A percentile compares a stretch with the other conserved stretches of the same genome.
phyloP scores from a whole-genome alignment of 2,797 vertebrate species.

The Parauchenoglanis ngamensis region DNA sequence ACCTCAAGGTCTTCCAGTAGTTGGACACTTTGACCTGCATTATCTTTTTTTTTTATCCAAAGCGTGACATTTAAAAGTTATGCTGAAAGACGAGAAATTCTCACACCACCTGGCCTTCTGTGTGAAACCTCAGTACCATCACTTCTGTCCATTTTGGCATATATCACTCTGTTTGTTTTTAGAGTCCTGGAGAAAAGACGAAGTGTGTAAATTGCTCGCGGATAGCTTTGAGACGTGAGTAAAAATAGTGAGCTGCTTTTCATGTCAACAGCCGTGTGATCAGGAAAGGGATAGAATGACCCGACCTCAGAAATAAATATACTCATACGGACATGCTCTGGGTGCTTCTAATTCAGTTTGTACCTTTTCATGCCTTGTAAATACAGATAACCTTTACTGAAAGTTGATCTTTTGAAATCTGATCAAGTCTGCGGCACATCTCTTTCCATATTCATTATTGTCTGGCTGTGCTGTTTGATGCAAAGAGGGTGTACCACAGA shows the following conservation, averaged over 20 bases:
- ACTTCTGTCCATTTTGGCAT: conserved; percentile 4
- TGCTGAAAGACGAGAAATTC: conserved; percentile 46
- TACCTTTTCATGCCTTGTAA: conserved; percentile 12
- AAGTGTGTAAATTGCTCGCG: conserved; percentile 19
- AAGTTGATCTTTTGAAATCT: conserved; percentile 19
- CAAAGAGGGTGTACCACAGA: not conserved
- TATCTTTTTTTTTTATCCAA: conserved; percentile 41
- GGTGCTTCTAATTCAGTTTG: conserved; percentile 16
- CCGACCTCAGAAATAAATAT: conserved; percentile 28
- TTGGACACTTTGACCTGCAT: conserved; percentile 34
- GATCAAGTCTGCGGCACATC: not conserved
- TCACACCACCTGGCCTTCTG: conserved; percentile 40
- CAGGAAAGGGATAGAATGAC: conserved; percentile 31
- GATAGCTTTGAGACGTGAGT: conserved; percentile 20
- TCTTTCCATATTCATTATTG: conserved; percentile 15
- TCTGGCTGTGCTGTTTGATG: conserved; percentile 21
- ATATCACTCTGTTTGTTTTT: conserved; percentile 23
- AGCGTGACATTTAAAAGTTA: conserved; percentile 45
- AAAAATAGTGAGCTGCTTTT: conserved; percentile 35
- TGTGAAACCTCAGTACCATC: conserved; percentile 12
- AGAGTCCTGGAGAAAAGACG: not conserved
- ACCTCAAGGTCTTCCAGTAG: conserved; percentile 42
- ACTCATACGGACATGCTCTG: not conserved
- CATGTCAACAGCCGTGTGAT: conserved; percentile 13
- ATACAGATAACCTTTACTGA: not conserved